Percentiles rank a stretch among this genome's conserved stretches.
phyloP scores from a whole-genome alignment of 2,888 invertebrate species.

The Andrena minutula region DNA sequence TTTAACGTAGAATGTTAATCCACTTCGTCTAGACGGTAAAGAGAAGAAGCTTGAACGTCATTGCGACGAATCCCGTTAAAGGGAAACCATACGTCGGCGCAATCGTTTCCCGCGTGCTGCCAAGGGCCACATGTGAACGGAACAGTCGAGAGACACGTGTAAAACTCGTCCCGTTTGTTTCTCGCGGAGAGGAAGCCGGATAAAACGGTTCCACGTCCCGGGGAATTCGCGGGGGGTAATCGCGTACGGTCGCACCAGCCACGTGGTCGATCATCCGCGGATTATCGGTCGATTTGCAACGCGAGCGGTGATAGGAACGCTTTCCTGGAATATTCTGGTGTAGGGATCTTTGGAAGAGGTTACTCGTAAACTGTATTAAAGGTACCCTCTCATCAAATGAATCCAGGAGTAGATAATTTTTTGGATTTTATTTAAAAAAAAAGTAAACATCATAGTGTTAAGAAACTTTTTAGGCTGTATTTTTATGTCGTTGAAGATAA shows the following conservation, averaged over 20 bases:
- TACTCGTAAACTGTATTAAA: too few species aligned
- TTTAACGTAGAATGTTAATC: slow-evolving; percentile 60
- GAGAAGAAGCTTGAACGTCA: slow-evolving; percentile 54
- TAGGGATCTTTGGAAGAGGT: too few species aligned
- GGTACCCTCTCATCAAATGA: too few species aligned
- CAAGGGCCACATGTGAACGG: background rate
- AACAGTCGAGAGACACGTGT: slow-evolving; percentile 17
- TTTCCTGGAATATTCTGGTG: too few species aligned
- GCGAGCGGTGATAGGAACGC: background rate
- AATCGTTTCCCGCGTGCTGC: slow-evolving; percentile 33
- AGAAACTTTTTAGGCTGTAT: too few species aligned
- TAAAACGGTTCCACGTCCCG: slow-evolving; percentile 21
- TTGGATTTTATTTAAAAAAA: too few species aligned
- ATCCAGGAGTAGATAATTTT: too few species aligned
- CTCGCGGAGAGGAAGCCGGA: slow-evolving; percentile 36
- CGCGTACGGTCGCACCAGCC: background rate
- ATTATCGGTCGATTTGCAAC: slow-evolving; percentile 3
- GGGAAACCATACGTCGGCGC: slow-evolving; percentile 60
- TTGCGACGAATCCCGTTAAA: slow-evolving; percentile 64
- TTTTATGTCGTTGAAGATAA: too few species aligned
- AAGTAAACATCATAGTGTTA: too few species aligned
- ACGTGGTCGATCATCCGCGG: slow-evolving; percentile 14
- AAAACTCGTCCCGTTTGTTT: background rate
- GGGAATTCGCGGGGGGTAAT: background rate
- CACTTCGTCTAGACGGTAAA: slow-evolving; percentile 62